Evolutionary conservation across 2,797 vertebrate species (phyloP), one percentile per base, ranked within the genome.

Genomic region (Vultur gryphus): DNA sequence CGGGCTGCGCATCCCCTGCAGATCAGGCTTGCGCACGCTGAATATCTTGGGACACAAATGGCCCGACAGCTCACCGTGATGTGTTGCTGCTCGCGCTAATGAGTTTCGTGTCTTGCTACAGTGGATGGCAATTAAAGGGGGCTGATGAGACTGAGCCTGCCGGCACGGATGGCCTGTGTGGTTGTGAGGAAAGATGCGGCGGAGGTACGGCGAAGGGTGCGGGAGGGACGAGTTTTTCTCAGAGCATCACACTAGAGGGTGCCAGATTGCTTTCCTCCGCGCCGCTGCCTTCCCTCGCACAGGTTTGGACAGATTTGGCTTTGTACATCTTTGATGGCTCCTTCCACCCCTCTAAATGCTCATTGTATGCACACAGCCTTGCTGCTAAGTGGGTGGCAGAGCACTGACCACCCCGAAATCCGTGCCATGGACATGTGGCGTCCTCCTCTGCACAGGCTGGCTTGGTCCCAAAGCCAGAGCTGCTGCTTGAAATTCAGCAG

Each of bases 211-310:
- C 0, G 15, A 25, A 28, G 59, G 79, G 33, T 51, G 69, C 5
- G 2, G 79, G 84, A 89, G 57, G 44, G 59, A 85, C 0, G 8
- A 62, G 82, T 6, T 64, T 35, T 97, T 95, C 94, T 80, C 29
- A 17, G 72, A 65, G 89, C 49, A 35, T 76, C 78, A 92, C 97
- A 52, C 97, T 96, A 97, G 97, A 97, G 97, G 97, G 97, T 95
- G 93, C 92, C 93, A 87, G 92, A 95, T 78, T 90, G 94, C 96
- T 97, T 96, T 94, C n/a, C 84, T 97, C 79, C 2, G 7, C 5
- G 11, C 77, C 2, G 16, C 76, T 29, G 75, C 90, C 69, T 76
- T 75, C 76, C 28, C 17, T 79, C 1, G 5, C 64, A 57, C 52
- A 1, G 37, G 1, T 67, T 85, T 23, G 76, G 57, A 52, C 61